Evolutionary conservation across 2,888 invertebrate genomes (phyloP).

Genomic region (Chesias legatella): DNA sequence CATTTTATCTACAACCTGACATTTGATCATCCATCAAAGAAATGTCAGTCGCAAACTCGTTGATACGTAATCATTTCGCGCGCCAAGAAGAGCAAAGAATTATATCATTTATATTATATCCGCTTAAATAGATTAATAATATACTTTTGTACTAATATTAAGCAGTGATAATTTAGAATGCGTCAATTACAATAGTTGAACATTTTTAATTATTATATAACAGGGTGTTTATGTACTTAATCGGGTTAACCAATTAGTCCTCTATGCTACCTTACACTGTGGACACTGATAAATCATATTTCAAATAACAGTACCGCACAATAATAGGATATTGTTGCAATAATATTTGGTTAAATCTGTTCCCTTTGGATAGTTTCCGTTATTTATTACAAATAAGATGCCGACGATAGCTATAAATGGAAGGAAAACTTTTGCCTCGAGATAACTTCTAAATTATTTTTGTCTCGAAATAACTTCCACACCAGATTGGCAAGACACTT

Average conservation of each 20-base stretch:
- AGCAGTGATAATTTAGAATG: too few species aligned
- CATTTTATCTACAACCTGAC: too few species aligned
- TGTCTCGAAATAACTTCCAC: slow-evolving; percentile 5
- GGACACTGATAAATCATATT: slow-evolving; percentile 2
- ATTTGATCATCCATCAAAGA: too few species aligned
- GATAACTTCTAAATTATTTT: slow-evolving; percentile 8
- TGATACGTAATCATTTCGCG: too few species aligned
- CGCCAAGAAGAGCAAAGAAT: too few species aligned
- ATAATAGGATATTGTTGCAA: slow-evolving; percentile 20
- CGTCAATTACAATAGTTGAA: too few species aligned
- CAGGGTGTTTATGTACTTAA: too few species aligned
- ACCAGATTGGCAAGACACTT: not conserved
- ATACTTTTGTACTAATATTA: too few species aligned
- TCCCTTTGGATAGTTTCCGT: slow-evolving; percentile 14
- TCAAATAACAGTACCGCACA: slow-evolving; percentile 15
- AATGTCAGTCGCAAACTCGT: too few species aligned
- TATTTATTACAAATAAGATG: slow-evolving; percentile 28
- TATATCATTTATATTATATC: too few species aligned
- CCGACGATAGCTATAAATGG: slow-evolving; percentile 15
- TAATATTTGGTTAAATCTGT: slow-evolving; percentile 18
- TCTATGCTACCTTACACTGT: not conserved
- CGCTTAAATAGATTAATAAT: too few species aligned
- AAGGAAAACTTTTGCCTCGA: slow-evolving; percentile 4
- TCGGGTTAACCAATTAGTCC: not conserved
- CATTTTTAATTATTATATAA: too few species aligned